Conservation (phyloP, 2,113 vertebrate genomes). For the Raja brachyura region DNA sequence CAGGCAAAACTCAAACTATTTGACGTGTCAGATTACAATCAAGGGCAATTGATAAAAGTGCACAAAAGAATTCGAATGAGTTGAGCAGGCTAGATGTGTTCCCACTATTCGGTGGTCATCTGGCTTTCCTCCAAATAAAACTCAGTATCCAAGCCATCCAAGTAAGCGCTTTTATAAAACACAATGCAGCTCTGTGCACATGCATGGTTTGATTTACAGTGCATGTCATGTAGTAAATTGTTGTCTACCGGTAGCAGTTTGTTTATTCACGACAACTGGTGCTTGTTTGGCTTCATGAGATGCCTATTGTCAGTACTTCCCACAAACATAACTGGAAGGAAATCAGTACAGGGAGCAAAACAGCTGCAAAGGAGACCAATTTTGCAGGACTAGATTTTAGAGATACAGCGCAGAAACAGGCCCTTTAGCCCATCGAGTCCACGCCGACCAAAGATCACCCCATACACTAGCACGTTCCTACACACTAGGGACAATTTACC, state of each 20-base stretch:
- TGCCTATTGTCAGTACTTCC: background rate
- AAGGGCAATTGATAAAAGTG: slow-evolving; percentile 23
- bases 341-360: background rate
- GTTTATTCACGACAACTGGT: slow-evolving; percentile 1
- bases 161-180: slow-evolving; percentile 1
- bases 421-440: too few relatives aligned
- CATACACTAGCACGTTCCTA: too few relatives aligned
- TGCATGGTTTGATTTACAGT: slow-evolving; percentile 9
- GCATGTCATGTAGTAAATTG: background rate
- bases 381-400: too few relatives aligned
- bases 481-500: too few relatives aligned
- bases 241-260: background rate
- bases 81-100: slow-evolving; percentile 16
- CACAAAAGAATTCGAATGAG: slow-evolving; percentile 11
- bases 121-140: slow-evolving; percentile 20
- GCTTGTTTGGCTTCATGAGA: background rate
- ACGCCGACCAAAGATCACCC: too few relatives aligned
- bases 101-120: background rate
- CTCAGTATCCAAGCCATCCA: background rate
- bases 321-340: background rate
- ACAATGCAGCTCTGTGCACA: slow-evolving; percentile 23
- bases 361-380: background rate
- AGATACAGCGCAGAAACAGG: too few relatives aligned
- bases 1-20: slow-evolving; percentile 1
- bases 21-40: background rate